Conservation (phyloP, 1,140 invertebrate genomes). For the Pemphigus obesinymphae region DNA sequence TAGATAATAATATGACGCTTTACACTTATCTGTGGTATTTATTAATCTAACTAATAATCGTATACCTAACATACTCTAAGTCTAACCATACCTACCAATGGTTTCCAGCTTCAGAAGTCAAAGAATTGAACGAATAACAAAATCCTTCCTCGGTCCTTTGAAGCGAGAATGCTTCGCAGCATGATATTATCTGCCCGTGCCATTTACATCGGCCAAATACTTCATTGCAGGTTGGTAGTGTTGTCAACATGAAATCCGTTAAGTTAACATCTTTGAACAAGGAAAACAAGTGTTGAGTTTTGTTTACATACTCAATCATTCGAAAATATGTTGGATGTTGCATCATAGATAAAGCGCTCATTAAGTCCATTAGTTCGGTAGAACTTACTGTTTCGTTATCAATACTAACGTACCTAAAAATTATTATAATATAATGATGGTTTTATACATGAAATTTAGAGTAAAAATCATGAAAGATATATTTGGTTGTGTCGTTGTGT, state of each 20-base stretch:
- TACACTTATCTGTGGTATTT: too few species aligned
- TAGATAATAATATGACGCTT: too few species aligned
- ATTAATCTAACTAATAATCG: too few species aligned
- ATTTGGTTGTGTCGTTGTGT: too few species aligned
- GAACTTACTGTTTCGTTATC: background rate
- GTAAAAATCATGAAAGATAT: too few species aligned
- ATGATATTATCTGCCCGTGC: conserved; percentile 45
- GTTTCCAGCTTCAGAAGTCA: conserved; percentile 41
- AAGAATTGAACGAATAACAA: conserved; percentile 48
- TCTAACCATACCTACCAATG: conserved; percentile 43
- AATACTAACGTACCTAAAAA: conserved; percentile 32
- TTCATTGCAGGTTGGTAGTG: conserved; percentile 44
- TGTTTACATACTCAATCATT: conserved; percentile 41
- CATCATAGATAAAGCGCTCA: conserved; percentile 45
- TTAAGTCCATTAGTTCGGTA: conserved; percentile 39
- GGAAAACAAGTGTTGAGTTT: conserved; percentile 18
- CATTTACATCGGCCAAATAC: conserved; percentile 45
- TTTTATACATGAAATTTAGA: too few species aligned
- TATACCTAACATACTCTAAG: too few species aligned
- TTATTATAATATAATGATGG: background rate
- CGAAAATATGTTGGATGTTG: conserved; percentile 47
- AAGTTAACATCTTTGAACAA: conserved; percentile 37
- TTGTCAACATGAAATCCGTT: conserved; percentile 45
- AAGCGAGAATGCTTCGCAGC: conserved; percentile 44
- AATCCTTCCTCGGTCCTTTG: conserved; percentile 47